Base-by-base conservation (phyloP, 2,113 vertebrate genomes). In the Petrocephalus zakoni region DNA sequence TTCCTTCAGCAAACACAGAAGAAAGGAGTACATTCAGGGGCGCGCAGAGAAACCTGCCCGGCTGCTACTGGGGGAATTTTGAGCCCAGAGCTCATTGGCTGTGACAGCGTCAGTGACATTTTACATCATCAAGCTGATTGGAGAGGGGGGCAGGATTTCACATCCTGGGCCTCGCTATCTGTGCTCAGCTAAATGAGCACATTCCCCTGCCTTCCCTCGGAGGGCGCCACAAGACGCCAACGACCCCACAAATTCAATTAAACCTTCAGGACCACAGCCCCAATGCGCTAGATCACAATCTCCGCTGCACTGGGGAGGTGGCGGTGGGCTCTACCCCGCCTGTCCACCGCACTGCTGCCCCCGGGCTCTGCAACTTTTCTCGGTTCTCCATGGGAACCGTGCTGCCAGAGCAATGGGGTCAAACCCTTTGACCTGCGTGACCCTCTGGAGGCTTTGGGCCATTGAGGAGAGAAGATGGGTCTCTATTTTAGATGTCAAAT, bases 341-440 rank as follows among this genome's bases (percentile, higher is more conserved):
- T 22, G 11, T 46, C 25, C 34, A 47, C 22, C 25, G 29, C 17
- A n/a, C 29, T 0, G 7, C 42, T 88, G 56, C 81, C 64, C 10
- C 42, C 22, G 2, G 34, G 55, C 88, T 22, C 88, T n/a, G 78
- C 52, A 84, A 88, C 37, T 61, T 21, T 89, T 89, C 89, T 87
- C 91, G 89, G 84, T 90, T 90, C 85, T 90, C 91, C 92, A 90
- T 83, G 89, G 93, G 90, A 92, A 85, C n/a, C 25, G 47, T 46
- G 92, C 94, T 93, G 90, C 94, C 90, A 92, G 55, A 87, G 94
- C 6, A 88, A 95, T 90, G 90, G 90, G 92, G 93, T 93, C 91
- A 0, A 29, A 91, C 83, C 94, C 93, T 94, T 89, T 94, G 94
- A 64, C 94, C 94, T 92, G 88, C 88, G 88, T 78, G 85, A 85